phyloP scores from a whole-genome alignment of 1,140 invertebrate species.

The Polypedilum pembai region DNA sequence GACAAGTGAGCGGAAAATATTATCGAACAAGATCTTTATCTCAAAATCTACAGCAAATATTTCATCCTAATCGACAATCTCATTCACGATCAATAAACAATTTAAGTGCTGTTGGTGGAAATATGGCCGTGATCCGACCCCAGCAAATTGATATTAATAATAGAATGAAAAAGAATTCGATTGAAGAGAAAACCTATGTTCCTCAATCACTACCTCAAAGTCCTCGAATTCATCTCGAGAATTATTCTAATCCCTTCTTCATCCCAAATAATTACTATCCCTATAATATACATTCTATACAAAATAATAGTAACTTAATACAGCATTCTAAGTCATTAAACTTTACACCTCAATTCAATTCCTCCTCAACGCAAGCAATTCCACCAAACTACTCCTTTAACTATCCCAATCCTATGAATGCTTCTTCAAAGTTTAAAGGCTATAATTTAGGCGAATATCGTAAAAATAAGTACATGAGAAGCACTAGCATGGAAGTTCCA shows the following conservation, averaged over 20 bases:
- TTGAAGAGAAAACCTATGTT: background rate
- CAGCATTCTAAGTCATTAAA: background rate
- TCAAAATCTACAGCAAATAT: constrained; percentile 16
- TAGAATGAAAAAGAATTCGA: constrained; percentile 1
- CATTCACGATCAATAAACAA: constrained; percentile 13
- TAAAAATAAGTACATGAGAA: background rate
- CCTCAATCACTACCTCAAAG: background rate
- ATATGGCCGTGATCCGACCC: background rate
- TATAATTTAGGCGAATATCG: constrained; percentile 5
- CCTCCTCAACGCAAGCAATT: background rate
- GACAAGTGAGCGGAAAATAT: constrained; percentile 4
- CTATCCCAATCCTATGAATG: background rate
- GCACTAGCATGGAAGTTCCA: background rate
- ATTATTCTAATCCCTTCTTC: background rate
- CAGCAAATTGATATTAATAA: background rate
- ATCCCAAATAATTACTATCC: background rate
- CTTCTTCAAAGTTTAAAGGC: constrained; percentile 5
- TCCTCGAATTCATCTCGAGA: constrained; percentile 2
- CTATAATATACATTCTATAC: no score
- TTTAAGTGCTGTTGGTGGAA: constrained; percentile 22
- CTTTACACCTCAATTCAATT: background rate
- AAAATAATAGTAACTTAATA: background rate
- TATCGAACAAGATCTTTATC: constrained; percentile 11
- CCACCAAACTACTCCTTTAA: background rate
- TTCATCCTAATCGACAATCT: constrained; percentile 21